A percentile compares a stretch with the other conserved stretches of the same genome.
phyloP scores from a whole-genome alignment of 2,113 vertebrate species.

The Leucosticte australis region DNA sequence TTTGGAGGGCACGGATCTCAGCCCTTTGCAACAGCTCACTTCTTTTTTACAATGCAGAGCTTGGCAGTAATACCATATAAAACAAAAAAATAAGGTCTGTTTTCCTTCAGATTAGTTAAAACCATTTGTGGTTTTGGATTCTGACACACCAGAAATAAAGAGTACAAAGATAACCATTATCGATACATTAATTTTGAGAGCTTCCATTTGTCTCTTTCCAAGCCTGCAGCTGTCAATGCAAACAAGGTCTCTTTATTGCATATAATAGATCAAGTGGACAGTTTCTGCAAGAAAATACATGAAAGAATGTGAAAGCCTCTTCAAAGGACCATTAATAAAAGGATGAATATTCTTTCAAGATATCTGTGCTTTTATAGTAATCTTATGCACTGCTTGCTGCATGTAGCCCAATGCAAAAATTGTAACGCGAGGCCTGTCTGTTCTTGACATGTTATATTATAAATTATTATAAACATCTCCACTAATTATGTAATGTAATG shows the following conservation, averaged over 20 bases:
- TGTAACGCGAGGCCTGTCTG: background rate
- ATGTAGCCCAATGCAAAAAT: background rate
- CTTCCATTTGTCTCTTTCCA: background rate
- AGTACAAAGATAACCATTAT: background rate
- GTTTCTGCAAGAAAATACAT: slow-evolving; percentile 12
- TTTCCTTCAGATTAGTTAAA: background rate
- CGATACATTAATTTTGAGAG: background rate
- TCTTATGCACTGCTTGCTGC: background rate
- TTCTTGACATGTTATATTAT: background rate
- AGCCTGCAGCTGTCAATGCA: background rate
- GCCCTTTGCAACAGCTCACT: background rate
- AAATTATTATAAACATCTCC: background rate
- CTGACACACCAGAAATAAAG: background rate
- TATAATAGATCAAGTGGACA: slow-evolving; percentile 30
- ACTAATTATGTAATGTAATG: background rate
- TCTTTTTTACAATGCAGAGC: background rate
- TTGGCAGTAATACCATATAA: background rate
- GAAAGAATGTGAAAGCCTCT: background rate
- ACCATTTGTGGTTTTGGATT: background rate
- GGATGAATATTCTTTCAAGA: background rate
- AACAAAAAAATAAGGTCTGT: background rate
- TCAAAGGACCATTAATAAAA: slow-evolving; percentile 31
- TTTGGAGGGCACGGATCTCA: background rate
- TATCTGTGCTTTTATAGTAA: background rate
- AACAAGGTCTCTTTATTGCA: slow-evolving; percentile 27